Conservation (phyloP, 2,888 invertebrate species). For the Andrena dorsata region DNA sequence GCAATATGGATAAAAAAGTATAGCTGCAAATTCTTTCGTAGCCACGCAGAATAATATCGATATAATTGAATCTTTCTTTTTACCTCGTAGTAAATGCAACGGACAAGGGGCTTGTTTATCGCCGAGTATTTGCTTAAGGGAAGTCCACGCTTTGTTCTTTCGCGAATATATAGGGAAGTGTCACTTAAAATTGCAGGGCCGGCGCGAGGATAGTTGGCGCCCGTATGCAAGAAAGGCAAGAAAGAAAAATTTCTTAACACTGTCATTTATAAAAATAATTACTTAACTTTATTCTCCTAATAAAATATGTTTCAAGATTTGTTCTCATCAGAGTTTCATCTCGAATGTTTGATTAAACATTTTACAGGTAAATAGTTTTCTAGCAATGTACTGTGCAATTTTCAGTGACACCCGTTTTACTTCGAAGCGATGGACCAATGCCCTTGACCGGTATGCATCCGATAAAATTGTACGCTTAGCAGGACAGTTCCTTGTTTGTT, state of each 20-base stretch:
- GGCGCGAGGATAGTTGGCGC: too few species aligned
- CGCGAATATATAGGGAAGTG: neutral
- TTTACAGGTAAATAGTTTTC: neutral
- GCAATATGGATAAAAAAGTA: constrained; percentile 10
- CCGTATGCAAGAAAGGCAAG: neutral
- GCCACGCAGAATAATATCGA: constrained; percentile 21
- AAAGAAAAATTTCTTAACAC: neutral
- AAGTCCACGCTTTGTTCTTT: constrained; percentile 24
- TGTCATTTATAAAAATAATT: neutral
- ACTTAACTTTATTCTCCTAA: neutral
- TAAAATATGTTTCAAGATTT: neutral
- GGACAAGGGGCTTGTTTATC: neutral
- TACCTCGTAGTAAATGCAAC: constrained; percentile 6
- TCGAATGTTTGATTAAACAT: neutral
- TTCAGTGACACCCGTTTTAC: neutral
- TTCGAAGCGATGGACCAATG: constrained; percentile 14
- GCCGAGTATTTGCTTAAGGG: neutral
- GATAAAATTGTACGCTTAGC: constrained; percentile 15
- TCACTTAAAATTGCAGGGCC: neutral
- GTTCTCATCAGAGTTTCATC: neutral
- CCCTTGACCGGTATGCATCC: neutral
- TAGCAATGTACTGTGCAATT: neutral
- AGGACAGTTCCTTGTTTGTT: constrained; percentile 14
- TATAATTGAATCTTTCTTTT: constrained; percentile 16
- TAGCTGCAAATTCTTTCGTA: constrained; percentile 40